Conservation (phyloP, 1,140 invertebrate genomes). For the Apolygus lucorum region DNA sequence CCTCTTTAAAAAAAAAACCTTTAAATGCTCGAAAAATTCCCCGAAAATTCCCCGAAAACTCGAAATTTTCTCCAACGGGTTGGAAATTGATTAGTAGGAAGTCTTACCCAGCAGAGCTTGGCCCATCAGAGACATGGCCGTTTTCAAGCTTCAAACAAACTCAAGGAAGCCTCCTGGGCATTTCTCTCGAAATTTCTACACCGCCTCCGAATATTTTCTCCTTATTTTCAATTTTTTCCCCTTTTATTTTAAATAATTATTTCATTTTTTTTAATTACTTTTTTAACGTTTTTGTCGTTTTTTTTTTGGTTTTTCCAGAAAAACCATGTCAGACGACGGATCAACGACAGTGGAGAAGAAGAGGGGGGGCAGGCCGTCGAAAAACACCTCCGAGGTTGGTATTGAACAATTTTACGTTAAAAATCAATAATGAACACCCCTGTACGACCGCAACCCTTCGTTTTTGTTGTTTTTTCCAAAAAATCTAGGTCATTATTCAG, state of each 20-base stretch:
- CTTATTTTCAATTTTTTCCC: background rate
- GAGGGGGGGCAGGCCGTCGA: constrained; percentile 15
- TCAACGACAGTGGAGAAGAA: constrained; percentile 28
- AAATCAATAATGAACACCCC: constrained; percentile 12
- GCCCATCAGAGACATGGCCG: background rate
- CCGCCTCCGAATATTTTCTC: background rate
- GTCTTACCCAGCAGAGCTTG: background rate
- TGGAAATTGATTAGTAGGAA: background rate
- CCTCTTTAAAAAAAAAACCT: background rate
- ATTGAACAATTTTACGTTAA: background rate
- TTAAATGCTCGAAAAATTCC: background rate
- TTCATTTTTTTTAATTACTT: background rate
- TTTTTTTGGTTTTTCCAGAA: constrained; percentile 15
- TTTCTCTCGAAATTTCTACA: background rate
- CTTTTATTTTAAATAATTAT: background rate
- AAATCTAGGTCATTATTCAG: too few species aligned
- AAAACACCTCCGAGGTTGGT: constrained; percentile 5
- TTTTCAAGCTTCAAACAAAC: background rate
- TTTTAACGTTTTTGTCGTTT: background rate
- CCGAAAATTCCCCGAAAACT: constrained; percentile 3
- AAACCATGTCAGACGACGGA: constrained; percentile 29
- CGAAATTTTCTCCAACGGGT: background rate
- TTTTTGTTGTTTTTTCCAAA: too few species aligned
- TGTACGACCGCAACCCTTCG: too few species aligned
- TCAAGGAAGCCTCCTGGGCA: background rate